Conservation (phyloP, 2,888 invertebrate genomes). For the Chloroclysta siterata region DNA sequence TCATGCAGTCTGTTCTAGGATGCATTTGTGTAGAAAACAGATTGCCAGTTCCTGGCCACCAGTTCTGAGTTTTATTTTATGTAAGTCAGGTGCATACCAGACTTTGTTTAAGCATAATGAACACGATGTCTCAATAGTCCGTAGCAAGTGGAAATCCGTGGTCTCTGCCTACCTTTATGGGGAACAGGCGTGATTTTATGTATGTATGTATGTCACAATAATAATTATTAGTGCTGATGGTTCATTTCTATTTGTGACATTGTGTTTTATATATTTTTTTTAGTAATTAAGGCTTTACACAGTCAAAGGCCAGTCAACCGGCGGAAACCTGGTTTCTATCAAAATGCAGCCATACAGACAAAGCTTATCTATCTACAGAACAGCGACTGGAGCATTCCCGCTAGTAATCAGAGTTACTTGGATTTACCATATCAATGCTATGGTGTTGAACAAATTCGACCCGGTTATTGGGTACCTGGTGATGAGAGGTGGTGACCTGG, state of each 20-base stretch:
- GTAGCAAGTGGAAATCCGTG: no score
- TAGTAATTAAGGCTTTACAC: no score
- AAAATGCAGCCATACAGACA: conserved; percentile 10
- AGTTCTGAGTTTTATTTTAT: background rate
- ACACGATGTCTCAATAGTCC: no score
- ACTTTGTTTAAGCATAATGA: no score
- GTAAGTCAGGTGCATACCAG: no score
- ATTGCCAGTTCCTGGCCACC: background rate
- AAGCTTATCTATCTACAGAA: conserved; percentile 26
- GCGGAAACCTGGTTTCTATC: conserved; percentile 10
- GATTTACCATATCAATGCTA: conserved; percentile 84
- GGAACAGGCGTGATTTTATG: no score
- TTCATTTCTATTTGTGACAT: no score
- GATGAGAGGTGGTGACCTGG: conserved; percentile 72
- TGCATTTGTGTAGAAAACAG: conserved; percentile 9
- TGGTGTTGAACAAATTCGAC: conserved; percentile 84
- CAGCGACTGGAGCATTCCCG: conserved; percentile 71
- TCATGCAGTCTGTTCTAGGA: conserved; percentile 41
- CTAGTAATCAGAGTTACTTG: conserved; percentile 73
- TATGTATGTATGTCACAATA: no score
- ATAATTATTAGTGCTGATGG: no score
- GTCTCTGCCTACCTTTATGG: no score
- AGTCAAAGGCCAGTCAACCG: background rate
- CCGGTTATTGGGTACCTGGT: conserved; percentile 84
- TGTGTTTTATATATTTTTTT: no score